Percentiles rank a stretch among this genome's conserved stretches.
Conservation (phyloP, 2,888 invertebrate species). For the Ophioninae sp. region DNA sequence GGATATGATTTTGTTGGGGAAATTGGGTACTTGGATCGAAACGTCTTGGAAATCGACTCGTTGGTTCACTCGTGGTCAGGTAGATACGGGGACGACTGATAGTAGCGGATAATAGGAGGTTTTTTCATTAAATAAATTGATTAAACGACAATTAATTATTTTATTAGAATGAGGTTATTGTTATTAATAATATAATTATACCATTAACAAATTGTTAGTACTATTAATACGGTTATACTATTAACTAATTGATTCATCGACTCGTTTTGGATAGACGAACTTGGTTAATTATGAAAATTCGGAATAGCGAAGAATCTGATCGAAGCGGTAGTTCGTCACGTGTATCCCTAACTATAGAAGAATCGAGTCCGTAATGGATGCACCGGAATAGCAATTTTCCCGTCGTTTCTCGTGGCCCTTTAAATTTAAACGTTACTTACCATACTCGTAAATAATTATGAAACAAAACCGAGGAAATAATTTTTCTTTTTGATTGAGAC, state of each 20-base stretch:
- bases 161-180: no score
- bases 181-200: no score
- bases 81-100: no score
- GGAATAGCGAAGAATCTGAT: background rate
- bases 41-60: background rate
- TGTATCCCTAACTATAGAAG: background rate
- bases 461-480: background rate
- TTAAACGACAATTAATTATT: no score
- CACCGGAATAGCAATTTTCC: background rate
- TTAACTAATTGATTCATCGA: background rate
- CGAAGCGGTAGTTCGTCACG: background rate
- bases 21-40: background rate
- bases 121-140: no score
- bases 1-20: background rate
- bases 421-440: no score
- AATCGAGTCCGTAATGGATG: background rate
- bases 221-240: no score
- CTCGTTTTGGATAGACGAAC: background rate
- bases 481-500: background rate
- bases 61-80: background rate
- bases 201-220: no score
- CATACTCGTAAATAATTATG: no score
- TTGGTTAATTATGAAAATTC: background rate
- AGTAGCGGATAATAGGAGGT: no score
- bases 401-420: background rate